Evolutionary conservation across 2,113 vertebrate species (phyloP).

Genomic region (Leucosticte australis): DNA sequence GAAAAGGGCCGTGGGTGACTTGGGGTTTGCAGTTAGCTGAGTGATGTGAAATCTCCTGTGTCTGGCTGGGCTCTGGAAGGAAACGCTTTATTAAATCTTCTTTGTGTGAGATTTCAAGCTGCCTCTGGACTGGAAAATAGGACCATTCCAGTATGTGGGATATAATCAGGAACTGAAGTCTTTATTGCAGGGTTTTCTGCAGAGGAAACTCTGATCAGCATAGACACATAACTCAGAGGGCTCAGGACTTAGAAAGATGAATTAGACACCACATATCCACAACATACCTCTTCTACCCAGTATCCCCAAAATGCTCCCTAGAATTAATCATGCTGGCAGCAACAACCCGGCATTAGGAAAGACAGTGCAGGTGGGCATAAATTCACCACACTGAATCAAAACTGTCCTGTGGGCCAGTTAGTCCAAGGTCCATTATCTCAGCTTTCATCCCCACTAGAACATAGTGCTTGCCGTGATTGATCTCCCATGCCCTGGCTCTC

Average conservation of each 20-base stretch:
- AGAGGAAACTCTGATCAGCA: conserved; percentile 2
- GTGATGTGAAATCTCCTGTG: conserved; percentile 42
- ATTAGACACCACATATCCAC: background rate
- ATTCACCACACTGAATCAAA: background rate
- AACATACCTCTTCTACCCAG: background rate
- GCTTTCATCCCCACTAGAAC: background rate
- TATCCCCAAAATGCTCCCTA: background rate
- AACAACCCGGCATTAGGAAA: background rate
- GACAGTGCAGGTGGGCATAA: background rate
- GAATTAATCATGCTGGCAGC: background rate
- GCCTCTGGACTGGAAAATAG: conserved; percentile 55
- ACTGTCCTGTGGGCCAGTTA: background rate
- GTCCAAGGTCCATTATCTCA: background rate
- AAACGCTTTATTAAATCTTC: conserved; percentile 65
- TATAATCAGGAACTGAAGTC: conserved; percentile 4
- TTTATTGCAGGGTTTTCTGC: background rate
- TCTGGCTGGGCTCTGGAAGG: conserved; percentile 46
- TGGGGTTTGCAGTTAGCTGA: conserved; percentile 41
- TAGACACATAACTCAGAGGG: background rate
- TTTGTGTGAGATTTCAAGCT: conserved; percentile 48
- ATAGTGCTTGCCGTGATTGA: background rate
- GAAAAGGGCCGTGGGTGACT: background rate
- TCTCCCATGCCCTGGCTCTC: background rate
- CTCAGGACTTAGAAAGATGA: background rate
- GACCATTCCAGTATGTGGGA: conserved; percentile 22